Conservation (phyloP, 1,140 invertebrate genomes). For the Globodera ellingtonae region DNA sequence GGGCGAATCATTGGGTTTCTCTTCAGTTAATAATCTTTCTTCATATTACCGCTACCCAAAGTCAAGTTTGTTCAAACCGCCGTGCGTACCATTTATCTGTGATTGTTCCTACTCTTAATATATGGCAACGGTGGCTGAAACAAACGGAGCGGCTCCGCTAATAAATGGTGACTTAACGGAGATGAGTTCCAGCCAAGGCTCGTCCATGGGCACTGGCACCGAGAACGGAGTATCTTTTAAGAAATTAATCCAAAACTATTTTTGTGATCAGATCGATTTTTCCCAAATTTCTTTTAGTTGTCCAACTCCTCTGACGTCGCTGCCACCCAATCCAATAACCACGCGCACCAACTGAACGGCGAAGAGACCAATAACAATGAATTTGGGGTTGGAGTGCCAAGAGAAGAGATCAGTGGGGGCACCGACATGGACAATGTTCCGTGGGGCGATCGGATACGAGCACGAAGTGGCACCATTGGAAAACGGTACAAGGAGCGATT, state of each 20-base stretch:
- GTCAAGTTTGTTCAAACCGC: no score
- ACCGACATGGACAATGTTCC: not conserved
- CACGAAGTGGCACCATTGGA: not conserved
- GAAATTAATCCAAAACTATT: not conserved
- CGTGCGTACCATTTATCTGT: not conserved
- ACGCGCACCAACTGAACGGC: not conserved
- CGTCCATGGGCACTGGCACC: not conserved
- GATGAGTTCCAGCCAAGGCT: not conserved
- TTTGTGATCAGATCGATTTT: not conserved
- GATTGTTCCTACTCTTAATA: not conserved
- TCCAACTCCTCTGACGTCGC: not conserved
- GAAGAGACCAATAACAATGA: not conserved
- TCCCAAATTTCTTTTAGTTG: not conserved
- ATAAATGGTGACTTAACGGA: not conserved
- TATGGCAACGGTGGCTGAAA: conserved; percentile 3
- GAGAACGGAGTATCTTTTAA: conserved; percentile 3
- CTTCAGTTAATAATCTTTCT: not conserved
- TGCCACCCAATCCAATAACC: not conserved
- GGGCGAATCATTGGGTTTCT: not conserved
- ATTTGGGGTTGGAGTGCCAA: not conserved
- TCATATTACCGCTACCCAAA: no score
- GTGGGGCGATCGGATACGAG: not conserved
- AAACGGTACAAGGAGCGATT: not conserved
- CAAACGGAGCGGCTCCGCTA: not conserved
- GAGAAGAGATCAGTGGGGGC: not conserved